Conservation (phyloP, 2,797 vertebrate genomes). For the Schizopygopsis pylzovi region DNA sequence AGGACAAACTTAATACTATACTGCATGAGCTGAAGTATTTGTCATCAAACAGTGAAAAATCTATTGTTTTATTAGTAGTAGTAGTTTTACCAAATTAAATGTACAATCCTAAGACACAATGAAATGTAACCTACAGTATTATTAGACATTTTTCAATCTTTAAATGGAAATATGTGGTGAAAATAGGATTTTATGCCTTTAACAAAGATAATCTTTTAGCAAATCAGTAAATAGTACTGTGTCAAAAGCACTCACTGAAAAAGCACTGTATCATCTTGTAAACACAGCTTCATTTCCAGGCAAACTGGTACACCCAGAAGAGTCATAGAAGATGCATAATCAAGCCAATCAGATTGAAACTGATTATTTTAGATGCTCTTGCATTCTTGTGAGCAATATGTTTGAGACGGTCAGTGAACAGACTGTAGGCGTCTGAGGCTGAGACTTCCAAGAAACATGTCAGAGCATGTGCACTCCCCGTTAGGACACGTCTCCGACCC, state of each 20-base stretch:
- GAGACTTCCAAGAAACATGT: slow-evolving; percentile 21
- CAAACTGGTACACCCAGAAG: background rate
- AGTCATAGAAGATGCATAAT: background rate
- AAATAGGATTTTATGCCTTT: background rate
- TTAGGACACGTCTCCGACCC: background rate
- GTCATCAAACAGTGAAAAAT: background rate
- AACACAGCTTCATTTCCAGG: background rate
- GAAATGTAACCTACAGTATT: background rate
- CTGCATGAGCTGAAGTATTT: background rate
- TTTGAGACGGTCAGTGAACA: slow-evolving; percentile 16
- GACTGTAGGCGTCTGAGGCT: slow-evolving; percentile 24
- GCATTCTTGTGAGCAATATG: slow-evolving; percentile 15
- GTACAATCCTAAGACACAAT: background rate
- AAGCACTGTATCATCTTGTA: background rate
- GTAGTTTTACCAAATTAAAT: background rate
- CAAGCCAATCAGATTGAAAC: slow-evolving; percentile 21
- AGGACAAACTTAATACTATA: background rate
- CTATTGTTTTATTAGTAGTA: background rate
- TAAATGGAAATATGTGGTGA: background rate
- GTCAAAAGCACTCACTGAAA: background rate
- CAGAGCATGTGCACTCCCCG: background rate
- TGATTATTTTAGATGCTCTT: background rate
- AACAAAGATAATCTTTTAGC: no score
- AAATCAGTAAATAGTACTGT: background rate
- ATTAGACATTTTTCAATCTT: background rate